Percentiles rank a stretch among this genome's conserved stretches.
Conservation (phyloP, 2,113 vertebrate species). For the Solea solea region DNA sequence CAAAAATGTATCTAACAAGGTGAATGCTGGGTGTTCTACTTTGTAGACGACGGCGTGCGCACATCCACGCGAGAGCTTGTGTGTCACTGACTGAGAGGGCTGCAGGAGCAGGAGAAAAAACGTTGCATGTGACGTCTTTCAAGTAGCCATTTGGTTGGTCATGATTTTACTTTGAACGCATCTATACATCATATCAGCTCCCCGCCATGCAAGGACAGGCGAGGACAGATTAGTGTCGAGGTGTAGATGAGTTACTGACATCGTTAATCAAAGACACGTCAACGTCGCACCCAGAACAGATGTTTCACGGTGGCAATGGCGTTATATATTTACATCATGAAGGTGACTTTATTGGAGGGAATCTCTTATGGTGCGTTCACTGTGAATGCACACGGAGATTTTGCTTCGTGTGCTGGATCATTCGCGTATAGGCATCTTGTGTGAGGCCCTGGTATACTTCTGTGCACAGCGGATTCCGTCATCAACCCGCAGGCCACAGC, state of each 20-base stretch:
- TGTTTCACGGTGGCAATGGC: background rate
- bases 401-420: too few species aligned
- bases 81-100: background rate
- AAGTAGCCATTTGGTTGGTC: background rate
- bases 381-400: too few species aligned
- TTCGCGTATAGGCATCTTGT: too few species aligned
- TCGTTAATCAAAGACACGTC: slow-evolving; percentile 11
- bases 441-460: too few species aligned
- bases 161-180: background rate
- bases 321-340: background rate
- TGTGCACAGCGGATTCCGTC: too few species aligned
- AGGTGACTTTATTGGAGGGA: slow-evolving; percentile 1
- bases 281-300: background rate
- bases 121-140: background rate
- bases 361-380: too few species aligned
- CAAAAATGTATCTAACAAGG: background rate
- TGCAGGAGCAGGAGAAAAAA: too few species aligned
- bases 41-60: background rate
- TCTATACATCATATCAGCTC: background rate
- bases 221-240: slow-evolving; percentile 9
- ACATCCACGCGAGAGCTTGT: background rate
- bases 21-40: background rate
- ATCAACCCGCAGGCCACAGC: too few species aligned
- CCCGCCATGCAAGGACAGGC: background rate
- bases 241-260: slow-evolving; percentile 17